phyloP scores from a whole-genome alignment of 1,140 invertebrate species.

The Cecropterus lyciades region DNA sequence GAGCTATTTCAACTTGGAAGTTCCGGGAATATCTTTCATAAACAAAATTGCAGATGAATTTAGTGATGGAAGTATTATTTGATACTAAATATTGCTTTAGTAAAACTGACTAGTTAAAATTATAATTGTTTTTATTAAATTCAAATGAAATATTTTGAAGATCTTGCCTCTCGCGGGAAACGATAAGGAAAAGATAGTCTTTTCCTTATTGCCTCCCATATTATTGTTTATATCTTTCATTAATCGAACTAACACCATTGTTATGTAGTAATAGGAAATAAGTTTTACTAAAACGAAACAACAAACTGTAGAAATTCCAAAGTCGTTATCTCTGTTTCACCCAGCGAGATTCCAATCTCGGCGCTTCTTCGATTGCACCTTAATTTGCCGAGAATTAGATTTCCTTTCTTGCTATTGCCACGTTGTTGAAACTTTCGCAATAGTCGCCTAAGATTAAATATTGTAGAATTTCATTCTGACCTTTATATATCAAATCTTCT shows the following conservation, averaged over 20 bases:
- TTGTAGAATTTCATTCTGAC: constrained; percentile 4
- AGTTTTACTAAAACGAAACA: background rate
- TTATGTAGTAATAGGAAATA: background rate
- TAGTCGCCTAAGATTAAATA: constrained; percentile 12
- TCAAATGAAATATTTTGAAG: too few species aligned
- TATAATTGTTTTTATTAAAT: too few species aligned
- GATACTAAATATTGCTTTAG: too few species aligned
- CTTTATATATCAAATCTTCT: constrained; percentile 1
- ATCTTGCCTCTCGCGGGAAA: too few species aligned
- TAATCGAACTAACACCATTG: background rate
- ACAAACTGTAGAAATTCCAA: constrained; percentile 5
- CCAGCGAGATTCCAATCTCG: constrained; percentile 5
- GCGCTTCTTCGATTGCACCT: constrained; percentile 16
- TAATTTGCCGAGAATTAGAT: constrained; percentile 28
- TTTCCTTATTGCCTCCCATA: too few species aligned
- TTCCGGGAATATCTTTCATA: too few species aligned
- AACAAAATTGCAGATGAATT: too few species aligned
- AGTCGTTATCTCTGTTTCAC: constrained; percentile 15
- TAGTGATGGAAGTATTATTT: too few species aligned
- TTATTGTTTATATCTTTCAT: too few species aligned
- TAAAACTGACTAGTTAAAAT: too few species aligned
- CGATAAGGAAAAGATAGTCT: too few species aligned
- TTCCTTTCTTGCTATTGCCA: constrained; percentile 33
- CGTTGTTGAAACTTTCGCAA: constrained; percentile 22
- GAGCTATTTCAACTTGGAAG: background rate